phyloP scores from a whole-genome alignment of 2,888 invertebrate genomes.

The Agonum fuliginosum region DNA sequence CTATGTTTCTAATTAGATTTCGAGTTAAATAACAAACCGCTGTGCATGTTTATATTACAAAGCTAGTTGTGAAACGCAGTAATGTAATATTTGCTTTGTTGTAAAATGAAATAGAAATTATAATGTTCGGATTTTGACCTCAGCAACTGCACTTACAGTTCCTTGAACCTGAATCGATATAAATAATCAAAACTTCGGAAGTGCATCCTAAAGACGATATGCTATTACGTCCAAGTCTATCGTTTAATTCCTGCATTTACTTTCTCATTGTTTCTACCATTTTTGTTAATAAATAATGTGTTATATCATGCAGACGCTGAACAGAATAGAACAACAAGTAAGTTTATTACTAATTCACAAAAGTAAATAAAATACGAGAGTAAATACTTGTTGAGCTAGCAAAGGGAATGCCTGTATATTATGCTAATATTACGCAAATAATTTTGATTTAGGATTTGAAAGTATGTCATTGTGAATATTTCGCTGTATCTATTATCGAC shows the following conservation, averaged over 20 bases:
- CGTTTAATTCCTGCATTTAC: neutral
- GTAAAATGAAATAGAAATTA: neutral
- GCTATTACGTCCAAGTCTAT: neutral
- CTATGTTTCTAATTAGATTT: no score
- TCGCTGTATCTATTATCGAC: neutral
- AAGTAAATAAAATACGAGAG: no score
- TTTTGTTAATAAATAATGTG: neutral
- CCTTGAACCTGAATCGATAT: constrained; percentile 53
- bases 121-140: constrained; percentile 38
- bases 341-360: no score
- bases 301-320: no score
- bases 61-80: no score
- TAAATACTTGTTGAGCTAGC: no score
- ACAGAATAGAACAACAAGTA: no score
- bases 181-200: constrained; percentile 50
- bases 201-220: constrained; percentile 51
- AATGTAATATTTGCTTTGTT: neutral
- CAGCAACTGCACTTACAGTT: constrained; percentile 45
- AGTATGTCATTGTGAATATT: neutral
- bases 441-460: no score
- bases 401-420: no score
- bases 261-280: neutral
- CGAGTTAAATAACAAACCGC: no score
- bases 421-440: no score
- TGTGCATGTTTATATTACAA: no score